Conservation (phyloP, 2,888 invertebrate species). For the Mesorhabditis sp. region DNA sequence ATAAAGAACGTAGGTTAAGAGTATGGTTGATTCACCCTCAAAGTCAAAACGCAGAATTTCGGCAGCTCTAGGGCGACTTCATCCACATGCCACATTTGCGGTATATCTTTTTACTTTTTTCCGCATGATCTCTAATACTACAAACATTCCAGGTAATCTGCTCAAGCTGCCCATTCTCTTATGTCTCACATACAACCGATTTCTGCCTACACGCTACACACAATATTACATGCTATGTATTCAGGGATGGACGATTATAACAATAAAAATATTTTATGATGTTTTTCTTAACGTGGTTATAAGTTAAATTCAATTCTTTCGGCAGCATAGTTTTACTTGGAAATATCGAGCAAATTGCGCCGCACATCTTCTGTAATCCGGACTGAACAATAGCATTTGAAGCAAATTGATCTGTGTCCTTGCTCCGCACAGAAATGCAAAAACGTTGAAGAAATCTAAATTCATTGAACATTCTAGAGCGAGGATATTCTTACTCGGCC, state of each 20-base stretch:
- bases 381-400: not conserved
- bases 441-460: not conserved
- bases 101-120: not conserved
- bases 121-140: not conserved
- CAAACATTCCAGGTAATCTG: not conserved
- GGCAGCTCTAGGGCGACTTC: conserved; percentile 1
- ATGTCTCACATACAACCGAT: conserved; percentile 6
- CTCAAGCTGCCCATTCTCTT: not conserved
- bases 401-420: not conserved
- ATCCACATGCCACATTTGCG: not conserved
- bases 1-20: not conserved
- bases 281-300: too few relatives aligned
- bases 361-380: too few relatives aligned
- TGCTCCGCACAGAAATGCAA: not conserved
- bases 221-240: conserved; percentile 4
- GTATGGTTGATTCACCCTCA: conserved; percentile 1
- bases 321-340: too few relatives aligned
- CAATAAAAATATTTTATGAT: too few relatives aligned
- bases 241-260: conserved; percentile 1
- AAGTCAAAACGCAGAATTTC: not conserved
- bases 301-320: too few relatives aligned
- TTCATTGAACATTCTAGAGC: not conserved
- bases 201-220: conserved; percentile 5
- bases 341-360: too few relatives aligned
- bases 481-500: too few relatives aligned